Conservation (phyloP, 1,140 invertebrate species). For the Cheumatopsyche charites region DNA sequence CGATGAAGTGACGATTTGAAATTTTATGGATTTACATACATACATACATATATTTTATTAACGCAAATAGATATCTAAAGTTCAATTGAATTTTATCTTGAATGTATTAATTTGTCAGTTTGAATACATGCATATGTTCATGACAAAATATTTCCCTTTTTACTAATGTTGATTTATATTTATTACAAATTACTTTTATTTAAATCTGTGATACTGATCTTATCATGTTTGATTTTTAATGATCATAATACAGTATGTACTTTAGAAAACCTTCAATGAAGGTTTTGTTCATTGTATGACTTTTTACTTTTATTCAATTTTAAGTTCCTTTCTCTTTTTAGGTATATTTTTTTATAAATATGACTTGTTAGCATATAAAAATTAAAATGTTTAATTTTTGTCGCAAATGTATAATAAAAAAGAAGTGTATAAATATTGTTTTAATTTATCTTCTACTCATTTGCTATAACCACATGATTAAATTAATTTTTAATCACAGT, state of each 20-base stretch:
- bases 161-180: not conserved
- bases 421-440: too few relatives aligned
- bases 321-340: too few relatives aligned
- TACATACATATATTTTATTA: not conserved
- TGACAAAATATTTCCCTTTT: slow-evolving; percentile 8
- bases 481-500: too few relatives aligned
- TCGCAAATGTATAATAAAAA: too few relatives aligned
- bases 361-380: too few relatives aligned
- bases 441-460: too few relatives aligned
- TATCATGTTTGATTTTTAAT: slow-evolving; percentile 4
- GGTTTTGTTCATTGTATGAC: not conserved
- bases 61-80: slow-evolving; percentile 4
- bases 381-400: too few relatives aligned
- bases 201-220: slow-evolving; percentile 16
- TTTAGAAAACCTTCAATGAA: slow-evolving; percentile 11
- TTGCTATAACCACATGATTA: too few relatives aligned
- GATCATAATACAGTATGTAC: not conserved
- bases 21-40: not conserved
- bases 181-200: not conserved
- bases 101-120: too few relatives aligned
- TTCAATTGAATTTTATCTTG: slow-evolving; percentile 8
- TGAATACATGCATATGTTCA: too few relatives aligned
- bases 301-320: not conserved
- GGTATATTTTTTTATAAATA: too few relatives aligned
- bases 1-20: not conserved